Conservation (phyloP, 2,888 invertebrate genomes). For the Dione vanillae region DNA sequence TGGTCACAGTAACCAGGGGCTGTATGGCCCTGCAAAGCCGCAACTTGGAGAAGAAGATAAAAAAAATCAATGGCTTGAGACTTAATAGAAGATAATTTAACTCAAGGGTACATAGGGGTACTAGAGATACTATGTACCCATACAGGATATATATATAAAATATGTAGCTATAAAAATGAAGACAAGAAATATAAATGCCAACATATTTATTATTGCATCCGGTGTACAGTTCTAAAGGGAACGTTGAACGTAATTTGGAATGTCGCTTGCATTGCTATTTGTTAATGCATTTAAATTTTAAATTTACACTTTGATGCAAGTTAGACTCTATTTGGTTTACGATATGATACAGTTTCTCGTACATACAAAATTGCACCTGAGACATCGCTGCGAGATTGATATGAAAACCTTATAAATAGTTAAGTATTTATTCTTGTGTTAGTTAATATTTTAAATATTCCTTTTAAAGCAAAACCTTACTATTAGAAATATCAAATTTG, state of each 20-base stretch:
- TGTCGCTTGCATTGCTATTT: conserved; percentile 35
- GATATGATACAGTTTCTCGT: background rate
- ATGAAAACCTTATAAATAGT: background rate
- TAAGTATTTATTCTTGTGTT: background rate
- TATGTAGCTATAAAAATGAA: background rate
- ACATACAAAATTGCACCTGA: background rate
- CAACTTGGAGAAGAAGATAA: no score
- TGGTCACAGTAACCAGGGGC: no score
- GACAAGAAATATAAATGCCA: conserved; percentile 7
- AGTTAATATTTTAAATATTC: background rate
- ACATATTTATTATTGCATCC: conserved; percentile 15
- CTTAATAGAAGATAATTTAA: no score
- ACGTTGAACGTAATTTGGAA: conserved; percentile 32
- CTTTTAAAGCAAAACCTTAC: no score
- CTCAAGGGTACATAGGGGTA: no score
- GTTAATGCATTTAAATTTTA: conserved; percentile 33
- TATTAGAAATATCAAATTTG: no score
- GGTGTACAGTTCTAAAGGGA: conserved; percentile 23
- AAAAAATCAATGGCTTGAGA: no score
- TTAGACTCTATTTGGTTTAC: background rate
- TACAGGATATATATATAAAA: no score
- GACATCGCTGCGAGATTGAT: conserved; percentile 8
- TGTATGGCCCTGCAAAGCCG: no score
- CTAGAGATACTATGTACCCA: no score
- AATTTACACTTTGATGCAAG: background rate